These are phyloP conservation scores for Paralichthys olivaceus DNA, from an alignment of 2,113 vertebrate genomes.

Conservation along the genomic window DNA sequence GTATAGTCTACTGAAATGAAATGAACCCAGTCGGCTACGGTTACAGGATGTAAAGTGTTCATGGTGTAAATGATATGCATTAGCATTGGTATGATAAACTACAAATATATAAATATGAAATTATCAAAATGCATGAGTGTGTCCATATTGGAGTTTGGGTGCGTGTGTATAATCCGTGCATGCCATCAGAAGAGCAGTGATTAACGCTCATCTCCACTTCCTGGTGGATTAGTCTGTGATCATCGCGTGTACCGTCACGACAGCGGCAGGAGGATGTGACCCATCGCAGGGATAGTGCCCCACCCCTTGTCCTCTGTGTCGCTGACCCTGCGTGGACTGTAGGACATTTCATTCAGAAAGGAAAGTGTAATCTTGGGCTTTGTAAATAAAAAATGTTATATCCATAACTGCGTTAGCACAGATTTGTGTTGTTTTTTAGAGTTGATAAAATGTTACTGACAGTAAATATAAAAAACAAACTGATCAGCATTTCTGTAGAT, in stretches of 20 bases:
- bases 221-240: conserved; percentile 53
- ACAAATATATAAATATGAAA: neutral
- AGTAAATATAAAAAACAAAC: neutral
- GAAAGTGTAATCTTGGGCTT: neutral
- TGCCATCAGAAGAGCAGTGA: conserved; percentile 52
- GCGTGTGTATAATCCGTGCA: conserved; percentile 52
- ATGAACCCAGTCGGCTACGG: no score
- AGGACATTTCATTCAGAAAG: neutral
- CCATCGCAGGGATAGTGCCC: conserved; percentile 3
- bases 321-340: neutral
- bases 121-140: neutral
- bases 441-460: neutral
- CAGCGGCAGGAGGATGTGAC: conserved; percentile 34
- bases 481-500: neutral
- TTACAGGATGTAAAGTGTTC: neutral
- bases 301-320: neutral
- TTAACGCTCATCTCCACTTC: conserved; percentile 64
- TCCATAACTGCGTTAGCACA: neutral
- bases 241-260: conserved; percentile 33
- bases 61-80: neutral
- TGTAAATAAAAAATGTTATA: neutral
- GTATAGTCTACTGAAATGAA: neutral
- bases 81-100: neutral
- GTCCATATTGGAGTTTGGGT: conserved; percentile 4
- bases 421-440: neutral